Conservation (phyloP, 2,888 invertebrate species). For the Gonocerus acuteangulatus region DNA sequence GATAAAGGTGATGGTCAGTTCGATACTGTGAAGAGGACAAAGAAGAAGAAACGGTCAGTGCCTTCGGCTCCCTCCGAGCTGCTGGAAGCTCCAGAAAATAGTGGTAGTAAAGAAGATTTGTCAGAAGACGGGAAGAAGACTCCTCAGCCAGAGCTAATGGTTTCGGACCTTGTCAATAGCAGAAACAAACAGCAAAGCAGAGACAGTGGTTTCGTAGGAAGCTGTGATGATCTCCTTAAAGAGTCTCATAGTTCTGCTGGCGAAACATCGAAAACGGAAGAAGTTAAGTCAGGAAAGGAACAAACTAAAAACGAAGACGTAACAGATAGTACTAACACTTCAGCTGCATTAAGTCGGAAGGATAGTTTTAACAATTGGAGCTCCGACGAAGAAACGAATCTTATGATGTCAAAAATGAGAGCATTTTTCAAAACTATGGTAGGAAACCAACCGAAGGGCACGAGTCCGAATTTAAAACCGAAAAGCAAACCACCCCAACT, state of each 20-base stretch:
- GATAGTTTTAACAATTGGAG: constrained; percentile 92
- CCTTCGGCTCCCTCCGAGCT: constrained; percentile 38
- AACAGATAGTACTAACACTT: constrained; percentile 38
- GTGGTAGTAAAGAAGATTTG: constrained; percentile 31
- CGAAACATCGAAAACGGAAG: constrained; percentile 27
- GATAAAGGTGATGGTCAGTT: constrained; percentile 67
- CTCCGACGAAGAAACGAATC: constrained; percentile 85
- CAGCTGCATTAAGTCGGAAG: constrained; percentile 62
- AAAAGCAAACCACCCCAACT: constrained; percentile 74
- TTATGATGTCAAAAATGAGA: constrained; percentile 92
- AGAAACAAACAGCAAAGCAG: constrained; percentile 73
- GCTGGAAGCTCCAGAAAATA: constrained; percentile 37
- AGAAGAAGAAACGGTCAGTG: constrained; percentile 57
- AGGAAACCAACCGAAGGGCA: constrained; percentile 49
- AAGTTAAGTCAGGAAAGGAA: constrained; percentile 24
- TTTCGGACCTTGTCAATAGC: constrained; percentile 40
- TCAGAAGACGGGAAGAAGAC: constrained; percentile 59
- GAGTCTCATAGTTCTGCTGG: constrained; percentile 43
- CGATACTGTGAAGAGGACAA: constrained; percentile 76
- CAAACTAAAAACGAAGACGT: not conserved
- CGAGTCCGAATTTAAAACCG: constrained; percentile 44
- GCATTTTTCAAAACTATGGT: constrained; percentile 88
- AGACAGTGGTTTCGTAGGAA: constrained; percentile 82
- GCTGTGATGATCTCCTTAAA: constrained; percentile 75
- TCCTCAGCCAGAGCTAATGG: constrained; percentile 56